Conservation (phyloP, 2,888 invertebrate genomes). For the Tyria jacobaeae region DNA sequence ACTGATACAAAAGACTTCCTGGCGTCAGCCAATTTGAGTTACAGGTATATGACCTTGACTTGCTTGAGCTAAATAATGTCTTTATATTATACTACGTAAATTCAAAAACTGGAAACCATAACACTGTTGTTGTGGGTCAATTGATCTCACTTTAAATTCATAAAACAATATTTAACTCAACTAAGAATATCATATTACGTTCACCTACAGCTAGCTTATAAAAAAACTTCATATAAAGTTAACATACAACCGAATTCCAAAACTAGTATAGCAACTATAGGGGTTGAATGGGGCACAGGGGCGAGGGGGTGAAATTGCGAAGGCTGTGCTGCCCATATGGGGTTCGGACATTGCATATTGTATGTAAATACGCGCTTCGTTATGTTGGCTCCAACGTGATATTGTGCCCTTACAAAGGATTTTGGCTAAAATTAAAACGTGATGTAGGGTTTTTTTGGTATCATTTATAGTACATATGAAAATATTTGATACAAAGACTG, state of each 20-base stretch:
- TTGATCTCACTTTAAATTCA: no score
- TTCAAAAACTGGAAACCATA: no score
- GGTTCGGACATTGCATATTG: slow-evolving; percentile 52
- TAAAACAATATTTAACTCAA: no score
- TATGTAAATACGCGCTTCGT: slow-evolving; percentile 37
- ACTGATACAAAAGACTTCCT: no score
- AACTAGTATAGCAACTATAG: slow-evolving; percentile 42
- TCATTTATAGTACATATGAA: slow-evolving; percentile 1
- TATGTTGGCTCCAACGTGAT: slow-evolving; percentile 8
- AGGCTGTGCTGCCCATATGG: slow-evolving; percentile 47
- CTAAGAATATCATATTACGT: no score
- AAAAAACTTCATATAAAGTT: slow-evolving; percentile 1
- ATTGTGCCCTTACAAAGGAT: slow-evolving; percentile 11
- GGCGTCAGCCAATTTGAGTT: no score
- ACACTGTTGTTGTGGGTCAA: no score
- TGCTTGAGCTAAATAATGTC: no score
- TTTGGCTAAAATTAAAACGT: slow-evolving; percentile 13
- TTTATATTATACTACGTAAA: no score
- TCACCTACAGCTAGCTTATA: no score
- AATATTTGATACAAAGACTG: slow-evolving; percentile 4
- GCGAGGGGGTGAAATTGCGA: slow-evolving; percentile 32
- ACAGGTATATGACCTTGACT: no score
- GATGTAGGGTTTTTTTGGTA: slow-evolving; percentile 1
- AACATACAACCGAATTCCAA: slow-evolving; percentile 32
- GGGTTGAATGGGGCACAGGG: slow-evolving; percentile 16